These are phyloP conservation scores for Sialis lutaria DNA, from an alignment of 2,888 invertebrate species.

Conservation along the genomic window DNA sequence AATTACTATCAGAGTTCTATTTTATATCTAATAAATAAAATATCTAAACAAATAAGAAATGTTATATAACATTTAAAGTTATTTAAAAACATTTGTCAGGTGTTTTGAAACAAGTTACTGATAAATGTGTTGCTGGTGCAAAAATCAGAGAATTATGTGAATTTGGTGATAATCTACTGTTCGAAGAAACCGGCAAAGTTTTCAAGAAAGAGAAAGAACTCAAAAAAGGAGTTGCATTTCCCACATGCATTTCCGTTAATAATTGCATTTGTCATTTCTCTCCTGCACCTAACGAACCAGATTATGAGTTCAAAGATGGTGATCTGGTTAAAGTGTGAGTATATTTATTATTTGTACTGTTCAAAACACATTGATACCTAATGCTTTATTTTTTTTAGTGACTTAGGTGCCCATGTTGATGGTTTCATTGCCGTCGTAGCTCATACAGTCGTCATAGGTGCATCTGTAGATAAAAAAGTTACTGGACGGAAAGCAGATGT, in stretches of 20 bases:
- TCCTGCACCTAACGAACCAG: slow-evolving; percentile 83
- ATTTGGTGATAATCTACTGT: slow-evolving; percentile 70
- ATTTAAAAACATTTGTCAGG: slow-evolving; percentile 38
- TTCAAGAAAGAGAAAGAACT: slow-evolving; percentile 98
- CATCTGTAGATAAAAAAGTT: slow-evolving; percentile 51
- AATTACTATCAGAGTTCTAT: too few species aligned
- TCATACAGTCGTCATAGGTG: slow-evolving; percentile 83
- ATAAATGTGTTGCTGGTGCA: slow-evolving; percentile 71
- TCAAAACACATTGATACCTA: neutral
- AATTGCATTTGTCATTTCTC: slow-evolving; percentile 99
- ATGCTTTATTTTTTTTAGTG: slow-evolving; percentile 36
- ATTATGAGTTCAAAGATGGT: slow-evolving; percentile 69
- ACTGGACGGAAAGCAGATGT: slow-evolving; percentile 88
- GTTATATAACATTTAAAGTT: too few species aligned
- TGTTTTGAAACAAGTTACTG: slow-evolving; percentile 73
- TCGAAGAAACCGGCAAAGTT: slow-evolving; percentile 87
- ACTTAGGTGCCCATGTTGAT: slow-evolving; percentile 96
- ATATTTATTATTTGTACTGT: slow-evolving; percentile 4
- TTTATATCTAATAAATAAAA: too few species aligned
- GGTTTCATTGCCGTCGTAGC: slow-evolving; percentile 98
- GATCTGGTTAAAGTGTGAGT: slow-evolving; percentile 96
- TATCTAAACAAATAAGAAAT: too few species aligned
- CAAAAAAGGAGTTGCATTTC: slow-evolving; percentile 97
- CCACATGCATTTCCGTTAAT: slow-evolving; percentile 95
- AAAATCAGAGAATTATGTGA: slow-evolving; percentile 86